Conservation (phyloP, 2,797 vertebrate genomes). For the Enteromius unitaeniatus region DNA sequence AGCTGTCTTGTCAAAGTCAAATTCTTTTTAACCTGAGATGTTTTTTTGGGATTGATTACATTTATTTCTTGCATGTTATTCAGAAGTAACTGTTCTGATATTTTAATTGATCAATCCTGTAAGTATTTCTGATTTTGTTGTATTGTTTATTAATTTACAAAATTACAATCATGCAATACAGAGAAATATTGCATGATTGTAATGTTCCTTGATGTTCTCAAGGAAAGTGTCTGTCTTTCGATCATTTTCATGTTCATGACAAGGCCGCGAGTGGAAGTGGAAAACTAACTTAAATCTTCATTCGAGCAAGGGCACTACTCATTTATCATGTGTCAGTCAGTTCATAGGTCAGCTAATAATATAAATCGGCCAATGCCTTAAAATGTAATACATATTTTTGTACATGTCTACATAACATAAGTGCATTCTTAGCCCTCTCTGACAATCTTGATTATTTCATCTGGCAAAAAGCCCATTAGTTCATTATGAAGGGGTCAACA, state of each 20-base stretch:
- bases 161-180: neutral
- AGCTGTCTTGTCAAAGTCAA: conserved; percentile 78
- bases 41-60: conserved; percentile 51
- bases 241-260: conserved; percentile 47
- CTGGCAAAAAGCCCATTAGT: neutral
- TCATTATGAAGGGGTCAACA: conserved; percentile 27
- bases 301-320: conserved; percentile 70
- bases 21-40: conserved; percentile 63
- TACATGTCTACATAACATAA: neutral
- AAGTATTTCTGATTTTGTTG: neutral
- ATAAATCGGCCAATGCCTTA: conserved; percentile 32
- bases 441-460: neutral
- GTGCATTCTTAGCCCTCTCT: neutral
- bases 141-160: neutral
- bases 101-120: conserved; percentile 8
- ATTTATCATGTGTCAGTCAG: conserved; percentile 59
- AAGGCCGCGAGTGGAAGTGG: conserved; percentile 54
- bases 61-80: neutral
- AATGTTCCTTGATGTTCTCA: conserved; percentile 13
- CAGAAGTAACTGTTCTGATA: neutral
- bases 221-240: conserved; percentile 33
- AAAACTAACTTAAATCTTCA: conserved; percentile 63
- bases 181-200: too few species aligned
- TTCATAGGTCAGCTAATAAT: conserved; percentile 66
- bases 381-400: neutral